These are phyloP conservation scores for Ecdyonurus torrentis DNA, from an alignment of 2,888 invertebrate species.

Conservation along the genomic window DNA sequence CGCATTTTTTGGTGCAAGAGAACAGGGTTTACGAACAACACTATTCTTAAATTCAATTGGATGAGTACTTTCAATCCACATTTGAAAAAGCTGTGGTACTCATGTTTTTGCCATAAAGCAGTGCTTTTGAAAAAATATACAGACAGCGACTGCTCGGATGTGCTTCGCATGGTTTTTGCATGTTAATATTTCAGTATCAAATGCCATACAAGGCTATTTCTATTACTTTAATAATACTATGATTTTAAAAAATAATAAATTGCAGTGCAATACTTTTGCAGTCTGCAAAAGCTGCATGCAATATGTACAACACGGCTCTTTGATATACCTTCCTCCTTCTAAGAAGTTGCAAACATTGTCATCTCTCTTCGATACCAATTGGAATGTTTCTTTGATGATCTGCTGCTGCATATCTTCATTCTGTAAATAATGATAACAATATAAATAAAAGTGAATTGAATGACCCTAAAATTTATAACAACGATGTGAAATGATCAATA, in stretches of 20 bases:
- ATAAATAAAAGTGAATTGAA: constrained; percentile 8
- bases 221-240: constrained; percentile 2
- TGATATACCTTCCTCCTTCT: constrained; percentile 81
- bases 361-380: constrained; percentile 93
- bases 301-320: neutral
- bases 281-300: neutral
- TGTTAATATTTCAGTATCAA: no score
- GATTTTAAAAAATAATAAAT: constrained; percentile 4
- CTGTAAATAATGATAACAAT: constrained; percentile 32
- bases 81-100: no score
- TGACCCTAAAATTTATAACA: constrained; percentile 1
- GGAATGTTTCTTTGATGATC: constrained; percentile 98
- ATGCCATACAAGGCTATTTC: neutral
- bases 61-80: no score
- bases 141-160: no score
- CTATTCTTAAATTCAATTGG: no score
- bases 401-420: constrained; percentile 98
- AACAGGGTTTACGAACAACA: no score
- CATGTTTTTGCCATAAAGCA: no score
- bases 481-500: constrained; percentile 7
- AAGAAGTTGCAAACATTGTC: constrained; percentile 99
- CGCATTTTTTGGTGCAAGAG: no score
- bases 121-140: no score
- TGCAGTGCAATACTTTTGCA: neutral
- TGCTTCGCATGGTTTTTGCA: no score